phyloP scores from a whole-genome alignment of 1,140 invertebrate genomes.

The Phthorimaea operculella region DNA sequence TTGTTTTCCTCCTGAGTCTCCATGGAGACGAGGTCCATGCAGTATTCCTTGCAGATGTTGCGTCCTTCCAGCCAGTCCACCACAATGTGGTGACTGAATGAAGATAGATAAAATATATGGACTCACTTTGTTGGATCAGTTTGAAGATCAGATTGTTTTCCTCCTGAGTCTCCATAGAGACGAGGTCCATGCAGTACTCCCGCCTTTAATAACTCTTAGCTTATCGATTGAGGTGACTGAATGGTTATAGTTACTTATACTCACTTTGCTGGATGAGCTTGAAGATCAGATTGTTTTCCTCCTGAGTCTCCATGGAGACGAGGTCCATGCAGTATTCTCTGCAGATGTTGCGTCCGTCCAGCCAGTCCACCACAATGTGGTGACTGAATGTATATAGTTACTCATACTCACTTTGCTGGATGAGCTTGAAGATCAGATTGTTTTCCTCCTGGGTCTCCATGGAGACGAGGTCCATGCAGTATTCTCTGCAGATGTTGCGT shows the following conservation, averaged over 20 bases:
- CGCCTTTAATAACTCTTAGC: too few relatives aligned
- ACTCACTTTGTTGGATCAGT: constrained; percentile 85
- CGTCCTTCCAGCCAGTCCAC: constrained; percentile 91
- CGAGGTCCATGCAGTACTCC: constrained; percentile 92
- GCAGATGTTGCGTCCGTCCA: constrained; percentile 90
- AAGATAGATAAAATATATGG: too few relatives aligned
- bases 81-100: too few relatives aligned
- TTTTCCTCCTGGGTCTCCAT: constrained; percentile 91
- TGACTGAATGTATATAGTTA: background rate
- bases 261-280: constrained; percentile 86
- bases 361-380: constrained; percentile 78
- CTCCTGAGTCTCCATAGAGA: constrained; percentile 88
- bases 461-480: constrained; percentile 92
- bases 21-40: constrained; percentile 90
- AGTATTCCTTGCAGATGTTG: constrained; percentile 90
- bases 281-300: constrained; percentile 90
- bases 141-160: constrained; percentile 90
- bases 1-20: constrained; percentile 92
- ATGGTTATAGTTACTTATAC: too few relatives aligned
- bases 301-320: constrained; percentile 86
- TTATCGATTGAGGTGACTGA: too few relatives aligned
- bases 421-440: constrained; percentile 86
- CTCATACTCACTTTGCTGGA: constrained; percentile 84
- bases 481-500: constrained; percentile 88
- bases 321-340: constrained; percentile 94